A percentile compares a stretch with the other conserved stretches of the same genome.
These are phyloP conservation scores for Epizoanthus rinbou DNA, from an alignment of 92 coral and sea anemone genomes.

Conservation along the genomic window DNA sequence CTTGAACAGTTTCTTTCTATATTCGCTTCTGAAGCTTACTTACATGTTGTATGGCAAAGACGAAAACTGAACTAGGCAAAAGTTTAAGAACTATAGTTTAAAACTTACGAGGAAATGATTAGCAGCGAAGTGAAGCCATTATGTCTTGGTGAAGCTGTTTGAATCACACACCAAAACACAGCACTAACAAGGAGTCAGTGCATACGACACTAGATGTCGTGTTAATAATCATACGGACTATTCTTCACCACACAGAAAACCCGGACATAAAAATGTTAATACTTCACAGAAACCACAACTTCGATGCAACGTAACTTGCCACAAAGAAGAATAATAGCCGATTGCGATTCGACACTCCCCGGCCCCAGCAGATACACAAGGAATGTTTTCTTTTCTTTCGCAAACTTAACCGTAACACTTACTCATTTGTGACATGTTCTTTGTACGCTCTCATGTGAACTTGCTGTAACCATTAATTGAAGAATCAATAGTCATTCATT, in stretches of 20 bases:
- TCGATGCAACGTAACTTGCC: neutral
- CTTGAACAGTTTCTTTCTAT: neutral
- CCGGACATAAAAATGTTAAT: neutral
- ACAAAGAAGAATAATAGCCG: neutral
- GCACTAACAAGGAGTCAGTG: neutral
- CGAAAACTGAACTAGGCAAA: neutral
- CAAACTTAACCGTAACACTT: neutral
- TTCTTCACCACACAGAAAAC: neutral
- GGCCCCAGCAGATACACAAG: conserved; percentile 8
- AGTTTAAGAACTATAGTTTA: neutral
- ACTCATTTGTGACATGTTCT: conserved; percentile 30
- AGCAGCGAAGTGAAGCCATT: conserved; percentile 14
- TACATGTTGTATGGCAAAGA: neutral
- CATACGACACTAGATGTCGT: too few species aligned
- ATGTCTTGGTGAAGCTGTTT: neutral
- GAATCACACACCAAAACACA: neutral
- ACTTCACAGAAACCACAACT: neutral
- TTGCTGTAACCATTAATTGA: conserved; percentile 24
- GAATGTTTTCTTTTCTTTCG: neutral
- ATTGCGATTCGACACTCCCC: conserved; percentile 34
- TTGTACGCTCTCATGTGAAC: conserved; percentile 25
- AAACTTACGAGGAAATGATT: conserved; percentile 1
- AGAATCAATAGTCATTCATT: conserved; percentile 18
- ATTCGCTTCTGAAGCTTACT: neutral
- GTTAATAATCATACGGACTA: neutral